These are phyloP conservation scores for Silurus glanis DNA, from an alignment of 2,113 vertebrate genomes.

Conservation along the genomic window DNA sequence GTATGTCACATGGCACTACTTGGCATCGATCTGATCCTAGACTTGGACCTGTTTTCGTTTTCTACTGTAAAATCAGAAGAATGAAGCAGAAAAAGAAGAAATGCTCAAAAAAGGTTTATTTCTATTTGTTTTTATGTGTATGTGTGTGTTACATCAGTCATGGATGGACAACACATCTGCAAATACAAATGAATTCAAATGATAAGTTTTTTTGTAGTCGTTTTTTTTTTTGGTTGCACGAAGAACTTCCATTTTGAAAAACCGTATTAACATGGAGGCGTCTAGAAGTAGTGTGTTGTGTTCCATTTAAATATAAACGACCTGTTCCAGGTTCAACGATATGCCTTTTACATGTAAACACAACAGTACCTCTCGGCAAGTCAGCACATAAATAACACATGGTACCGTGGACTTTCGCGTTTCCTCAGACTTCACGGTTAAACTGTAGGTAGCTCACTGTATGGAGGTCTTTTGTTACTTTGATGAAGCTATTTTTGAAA, in stretches of 20 bases:
- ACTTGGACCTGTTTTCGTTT: no score
- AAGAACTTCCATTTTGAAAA: background rate
- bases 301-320: constrained; percentile 24
- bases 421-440: constrained; percentile 36
- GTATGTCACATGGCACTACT: no score
- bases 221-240: background rate
- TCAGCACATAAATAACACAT: constrained; percentile 25
- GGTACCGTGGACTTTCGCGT: constrained; percentile 1
- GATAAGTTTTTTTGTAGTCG: background rate
- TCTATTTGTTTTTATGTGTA: constrained; percentile 52
- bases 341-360: constrained; percentile 18
- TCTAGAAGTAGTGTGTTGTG: constrained; percentile 19
- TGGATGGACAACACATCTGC: constrained; percentile 55
- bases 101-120: background rate
- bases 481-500: background rate
- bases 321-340: constrained; percentile 1
- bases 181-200: constrained; percentile 55
- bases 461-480: background rate
- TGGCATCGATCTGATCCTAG: background rate
- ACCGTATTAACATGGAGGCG: constrained; percentile 2
- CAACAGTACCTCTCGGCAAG: constrained; percentile 23
- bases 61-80: background rate
- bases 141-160: constrained; percentile 55
- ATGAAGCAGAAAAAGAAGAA: background rate
- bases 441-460: constrained; percentile 7